Evolutionary conservation across 2,113 vertebrate species (phyloP), one percentile per base, ranked within the genome.

Genomic region (Chroicocephalus ridibundus): DNA sequence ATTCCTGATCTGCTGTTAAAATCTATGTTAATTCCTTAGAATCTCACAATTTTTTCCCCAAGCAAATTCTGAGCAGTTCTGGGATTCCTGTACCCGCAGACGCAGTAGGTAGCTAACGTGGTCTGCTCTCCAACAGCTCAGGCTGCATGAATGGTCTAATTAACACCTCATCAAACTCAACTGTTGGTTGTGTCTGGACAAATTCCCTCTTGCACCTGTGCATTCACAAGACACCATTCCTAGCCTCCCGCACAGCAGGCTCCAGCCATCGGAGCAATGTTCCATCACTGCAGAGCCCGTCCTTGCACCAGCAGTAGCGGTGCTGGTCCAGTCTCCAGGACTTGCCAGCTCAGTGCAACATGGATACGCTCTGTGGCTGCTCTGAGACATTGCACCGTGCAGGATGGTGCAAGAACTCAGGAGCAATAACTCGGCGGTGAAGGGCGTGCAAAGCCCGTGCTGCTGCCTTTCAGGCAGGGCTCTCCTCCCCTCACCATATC

Each of bases 131-230:
- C 83, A 86, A 96, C 78, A 96, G 93, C 88, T 96, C 94, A 83
- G 82, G 83, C 92, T 96, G 75, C 92, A 95, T 86, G 95, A 97
- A 97, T 94, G 87, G 92, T 82, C 95, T 95, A 97, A 97, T 97
- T 97, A 97, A 97, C 97, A 97, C 97, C 96, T 97, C 97, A 97
- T 97, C 97, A 97, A 97, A 95, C 82, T 74, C 93, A 91, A 26
- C 88, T 62, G 57, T 77, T 75, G 88, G 90, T 88, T 77, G 93
- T 78, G 89, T 76, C 96, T 96, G 95, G 80, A 96, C 78, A 95
- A 96, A 95, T 93, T 96, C 90, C 71, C 95, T 70, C 89, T 91
- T 96, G 95, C 97, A 97, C 96, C 93, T 97, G 96, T 69, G 49
- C 64, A 55, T 86, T 93, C 72, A 76, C 61, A 70, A n/a, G 70